phyloP scores from a whole-genome alignment of 2,113 vertebrate species.

The Engraulis encrasicolus region DNA sequence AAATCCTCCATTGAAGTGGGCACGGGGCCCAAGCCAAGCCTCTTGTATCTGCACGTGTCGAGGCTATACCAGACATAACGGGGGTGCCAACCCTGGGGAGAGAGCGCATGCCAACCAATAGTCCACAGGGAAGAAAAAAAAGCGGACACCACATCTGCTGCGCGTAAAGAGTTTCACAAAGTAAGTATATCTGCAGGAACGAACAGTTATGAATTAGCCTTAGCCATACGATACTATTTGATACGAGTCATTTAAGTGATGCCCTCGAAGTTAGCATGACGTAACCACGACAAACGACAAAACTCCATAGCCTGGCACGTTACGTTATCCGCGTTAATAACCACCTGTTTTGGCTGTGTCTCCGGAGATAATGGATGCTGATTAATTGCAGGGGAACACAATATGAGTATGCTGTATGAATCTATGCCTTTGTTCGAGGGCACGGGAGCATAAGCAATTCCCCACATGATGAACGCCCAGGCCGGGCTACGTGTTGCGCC shows the following conservation, averaged over 20 bases:
- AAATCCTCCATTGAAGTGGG: conserved; percentile 68
- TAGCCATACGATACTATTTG: too few relatives aligned
- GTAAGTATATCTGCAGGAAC: too few relatives aligned
- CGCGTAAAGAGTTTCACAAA: too few relatives aligned
- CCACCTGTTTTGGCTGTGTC: conserved; percentile 41
- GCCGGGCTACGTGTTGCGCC: conserved; percentile 28
- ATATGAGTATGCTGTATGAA: conserved; percentile 32
- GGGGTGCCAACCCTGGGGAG: conserved; percentile 52
- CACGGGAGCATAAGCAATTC: conserved; percentile 60
- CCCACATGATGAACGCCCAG: conserved; percentile 58
- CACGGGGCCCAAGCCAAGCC: conserved; percentile 64
- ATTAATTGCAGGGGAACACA: conserved; percentile 24
- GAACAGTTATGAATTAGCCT: too few relatives aligned
- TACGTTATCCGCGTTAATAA: background rate
- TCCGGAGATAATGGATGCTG: conserved; percentile 22
- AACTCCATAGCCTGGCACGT: too few relatives aligned
- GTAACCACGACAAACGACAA: too few relatives aligned
- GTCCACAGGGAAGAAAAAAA: conserved; percentile 24
- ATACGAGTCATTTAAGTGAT: too few relatives aligned
- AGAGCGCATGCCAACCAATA: conserved; percentile 56
- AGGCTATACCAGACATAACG: conserved; percentile 61
- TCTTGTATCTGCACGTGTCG: conserved; percentile 71
- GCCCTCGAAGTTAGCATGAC: too few relatives aligned
- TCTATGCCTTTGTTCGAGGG: conserved; percentile 4
- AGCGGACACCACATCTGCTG: background rate